Base-by-base conservation (phyloP, 2,797 vertebrate genomes). In the Syngnathus acus region DNA sequence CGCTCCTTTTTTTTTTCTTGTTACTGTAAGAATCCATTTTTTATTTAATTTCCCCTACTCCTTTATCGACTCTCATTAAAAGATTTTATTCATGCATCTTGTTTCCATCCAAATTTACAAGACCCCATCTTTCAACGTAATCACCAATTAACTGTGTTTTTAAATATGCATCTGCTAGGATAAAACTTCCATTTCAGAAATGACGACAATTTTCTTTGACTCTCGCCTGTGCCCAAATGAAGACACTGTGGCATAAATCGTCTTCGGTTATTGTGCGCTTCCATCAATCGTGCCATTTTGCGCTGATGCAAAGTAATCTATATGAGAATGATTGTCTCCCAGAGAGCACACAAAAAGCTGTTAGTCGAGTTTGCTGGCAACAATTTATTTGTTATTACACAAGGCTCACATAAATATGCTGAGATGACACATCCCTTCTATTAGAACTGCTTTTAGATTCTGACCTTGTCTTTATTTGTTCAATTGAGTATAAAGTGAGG, bases 321-420 rank as follows among this genome's bases (percentile, higher is more conserved):
- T 81, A 80, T 74, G 67, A 74, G 73, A 74, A 70, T 66, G 74
- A 79, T 74, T 60, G 69, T 76, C 70, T 68, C 47, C 58, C 77
- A 74, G 81, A 74, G 74, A 76, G 63, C 4, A 5, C 39, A 62
- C 70, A 65, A 51, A 65, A 60, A 42, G 78, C 73, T 72, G 65
- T 74, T 69, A 47, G 72, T 62, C 72, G 62, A 62, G 65, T 72
- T 75, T n/a, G 1, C 66, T 23, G 68, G 69, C 66, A 61, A 60
- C 55, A 47, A 67, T 72, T 65, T 68, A 66, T 42, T 63, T 77
- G 38, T 71, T 78, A 77, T 73, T 69, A 69, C 47, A 68, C 67
- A 45, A 70, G 51, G 66, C 68, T 42, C 60, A 74, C 62, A 67
- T 74, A 78, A 80, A 84, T 62, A 77, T 14, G 64, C 68, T 54